A percentile compares a stretch with the other conserved stretches of the same genome.
Conservation (phyloP, 2,113 vertebrate genomes). For the Platichthys stellatus region DNA sequence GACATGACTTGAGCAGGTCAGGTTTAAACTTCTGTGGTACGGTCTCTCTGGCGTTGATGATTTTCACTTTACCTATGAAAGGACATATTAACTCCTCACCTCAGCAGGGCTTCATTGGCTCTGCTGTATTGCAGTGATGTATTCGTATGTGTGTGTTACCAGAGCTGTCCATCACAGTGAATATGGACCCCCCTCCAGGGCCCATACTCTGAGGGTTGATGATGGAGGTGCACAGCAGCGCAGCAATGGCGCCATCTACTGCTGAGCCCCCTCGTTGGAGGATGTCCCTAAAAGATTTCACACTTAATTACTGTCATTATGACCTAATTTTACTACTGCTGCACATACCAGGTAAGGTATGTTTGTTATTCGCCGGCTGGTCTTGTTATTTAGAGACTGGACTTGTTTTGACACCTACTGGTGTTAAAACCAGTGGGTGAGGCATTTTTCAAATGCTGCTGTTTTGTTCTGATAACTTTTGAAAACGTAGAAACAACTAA, state of each 20-base stretch:
- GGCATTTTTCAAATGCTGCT: too few relatives aligned
- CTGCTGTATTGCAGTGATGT: background rate
- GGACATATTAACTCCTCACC: background rate
- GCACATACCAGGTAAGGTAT: too few relatives aligned
- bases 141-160: slow-evolving; percentile 76
- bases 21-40: slow-evolving; percentile 65
- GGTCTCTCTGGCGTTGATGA: slow-evolving; percentile 91
- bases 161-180: slow-evolving; percentile 89
- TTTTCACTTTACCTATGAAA: slow-evolving; percentile 82
- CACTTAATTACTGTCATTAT: background rate
- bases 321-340: too few relatives aligned
- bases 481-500: too few relatives aligned
- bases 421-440: background rate
- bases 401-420: too few relatives aligned
- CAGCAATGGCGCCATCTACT: slow-evolving; percentile 91
- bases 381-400: background rate
- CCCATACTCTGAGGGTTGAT: slow-evolving; percentile 94
- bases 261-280: slow-evolving; percentile 85
- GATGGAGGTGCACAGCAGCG: slow-evolving; percentile 88
- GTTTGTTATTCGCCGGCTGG: background rate
- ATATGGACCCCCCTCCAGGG: slow-evolving; percentile 90
- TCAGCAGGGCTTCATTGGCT: background rate
- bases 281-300: slow-evolving; percentile 65
- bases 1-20: slow-evolving; percentile 74
- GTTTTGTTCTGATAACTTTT: too few relatives aligned